Evolutionary conservation across 2,888 invertebrate genomes (phyloP), one percentile per base, ranked within the genome.

Genomic region (Nemoura dubitans): DNA sequence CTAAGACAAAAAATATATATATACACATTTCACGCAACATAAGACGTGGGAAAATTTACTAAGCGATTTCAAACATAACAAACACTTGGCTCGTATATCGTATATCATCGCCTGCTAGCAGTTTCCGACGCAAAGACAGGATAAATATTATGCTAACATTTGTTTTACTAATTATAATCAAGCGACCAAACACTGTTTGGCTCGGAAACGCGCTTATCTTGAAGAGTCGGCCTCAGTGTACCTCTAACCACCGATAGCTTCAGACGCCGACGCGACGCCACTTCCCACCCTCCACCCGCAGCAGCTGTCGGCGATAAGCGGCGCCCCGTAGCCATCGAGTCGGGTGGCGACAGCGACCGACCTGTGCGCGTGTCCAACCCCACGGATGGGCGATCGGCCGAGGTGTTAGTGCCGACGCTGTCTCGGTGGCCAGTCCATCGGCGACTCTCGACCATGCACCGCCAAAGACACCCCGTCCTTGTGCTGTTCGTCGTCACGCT

Each of bases 71-170:
- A 59, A 59, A 59, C 59, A 59, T 2, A 59, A 59, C 14, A 59
- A 59, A 59, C 59, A 59, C 59, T 59, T 36, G 36, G 5, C 10
- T 59, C 59, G 59, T 59, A 21, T 59, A 21, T 59, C 14, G 14
- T 59, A 21, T 21, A 59, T 59, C 59, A 16, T 59, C 10, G 2
- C 21, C 59, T 59, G 21, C 59, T 21, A 59, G 21, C 14, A 7
- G 14, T 59, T 21, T 59, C 21, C 59, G 6, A 7, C 21, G 59
- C 21, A 2, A 59, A 7, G 59, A 59, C 59, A 59, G 59, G 59
- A 59, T 59, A 59, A 59, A 59, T 59, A 59, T 59, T 59, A 59
- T 59, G 59, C 59, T 59, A 59, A 59, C 59, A 59, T 59, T 59
- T 59, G 59, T 21, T 59, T 59, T 21, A 59, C 59, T 59, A 59